Evolutionary conservation across 2,113 vertebrate species (phyloP), one percentile per base, ranked within the genome.

Genomic region (Arothron firmamentum): DNA sequence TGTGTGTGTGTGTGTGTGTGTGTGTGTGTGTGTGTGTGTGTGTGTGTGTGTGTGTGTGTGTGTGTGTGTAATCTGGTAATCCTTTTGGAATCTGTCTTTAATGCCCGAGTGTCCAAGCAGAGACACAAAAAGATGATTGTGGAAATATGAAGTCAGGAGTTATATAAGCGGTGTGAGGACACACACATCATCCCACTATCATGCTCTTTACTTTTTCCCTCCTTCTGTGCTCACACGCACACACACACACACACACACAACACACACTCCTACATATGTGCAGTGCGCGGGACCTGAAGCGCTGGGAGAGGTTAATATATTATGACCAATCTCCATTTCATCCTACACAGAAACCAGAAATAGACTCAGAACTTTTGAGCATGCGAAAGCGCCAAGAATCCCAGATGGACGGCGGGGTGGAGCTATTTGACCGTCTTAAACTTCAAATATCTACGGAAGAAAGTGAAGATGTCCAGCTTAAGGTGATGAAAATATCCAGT

Each of bases 131-230:
- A 55, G 60, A 56, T 47, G 49, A 42, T 52, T 28, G 57, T 73
- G 53, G 62, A 73, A 75, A 75, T 59, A 73, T 70, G 18, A 75
- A 70, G 61, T 75, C 56, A 63, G 41, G 42, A 34, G 62, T 84
- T 87, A 84, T 71, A 72, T 72, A 85, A 85, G 62, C 55, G 52
- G 56, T 60, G 21, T 61, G 63, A 19, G 59, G 55, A 81, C 56
- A 55, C 54, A 57, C 48, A 56, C 72, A 19, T 43, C 70, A 60
- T 65, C 73, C 50, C 73, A 64, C 70, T 5, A 50, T 53, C 68
- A n/a, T 64, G 10, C 47, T 49, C 47, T 19, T 19, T 49, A 10
- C n/a, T 17, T 11, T 64, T 46, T 49, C 43, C n/a, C 47, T 50
- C 60, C 23, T 48, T 21, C 18, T 20, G 58, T 23, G 68, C 80